A percentile compares a stretch with the other conserved stretches of the same genome.
Evolutionary conservation across 2,797 vertebrate species (phyloP).

Genomic region (Peromyscus melanophrys): DNA sequence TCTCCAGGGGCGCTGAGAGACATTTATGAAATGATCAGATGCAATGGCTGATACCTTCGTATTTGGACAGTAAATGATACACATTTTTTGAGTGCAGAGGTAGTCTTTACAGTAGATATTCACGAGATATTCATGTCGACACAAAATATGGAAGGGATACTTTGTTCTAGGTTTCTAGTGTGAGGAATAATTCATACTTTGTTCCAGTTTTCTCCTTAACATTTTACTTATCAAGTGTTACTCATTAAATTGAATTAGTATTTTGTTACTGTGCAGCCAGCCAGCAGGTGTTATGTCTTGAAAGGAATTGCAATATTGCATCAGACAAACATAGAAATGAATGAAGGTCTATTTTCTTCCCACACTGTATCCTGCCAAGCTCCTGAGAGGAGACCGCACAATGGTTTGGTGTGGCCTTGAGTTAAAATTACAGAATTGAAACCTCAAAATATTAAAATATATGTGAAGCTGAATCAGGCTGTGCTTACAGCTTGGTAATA

Average conservation of each 20-base stretch:
- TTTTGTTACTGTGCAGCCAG: background rate
- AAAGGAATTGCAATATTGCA: background rate
- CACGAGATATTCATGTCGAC: conserved; percentile 2
- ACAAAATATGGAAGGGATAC: background rate
- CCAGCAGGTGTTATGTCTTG: background rate
- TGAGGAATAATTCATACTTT: background rate
- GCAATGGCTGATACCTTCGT: background rate
- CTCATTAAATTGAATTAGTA: background rate
- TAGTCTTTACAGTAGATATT: background rate
- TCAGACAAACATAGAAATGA: background rate
- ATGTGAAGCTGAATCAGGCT: conserved; percentile 1
- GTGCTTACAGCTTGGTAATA: conserved; percentile 36
- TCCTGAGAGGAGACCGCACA: background rate
- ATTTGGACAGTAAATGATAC: background rate
- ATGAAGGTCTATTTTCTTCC: conserved; percentile 25
- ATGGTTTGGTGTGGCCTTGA: background rate
- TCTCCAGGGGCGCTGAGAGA: background rate
- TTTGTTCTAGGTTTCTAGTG: background rate
- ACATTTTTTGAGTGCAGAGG: background rate
- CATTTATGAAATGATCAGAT: background rate
- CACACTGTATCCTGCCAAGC: background rate
- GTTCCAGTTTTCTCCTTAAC: background rate
- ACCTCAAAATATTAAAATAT: conserved; percentile 59
- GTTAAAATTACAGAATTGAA: conserved; percentile 58
- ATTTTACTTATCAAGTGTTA: background rate